Base-by-base conservation (phyloP, 92 coral and sea anemone species). In the Porites lobata region DNA sequence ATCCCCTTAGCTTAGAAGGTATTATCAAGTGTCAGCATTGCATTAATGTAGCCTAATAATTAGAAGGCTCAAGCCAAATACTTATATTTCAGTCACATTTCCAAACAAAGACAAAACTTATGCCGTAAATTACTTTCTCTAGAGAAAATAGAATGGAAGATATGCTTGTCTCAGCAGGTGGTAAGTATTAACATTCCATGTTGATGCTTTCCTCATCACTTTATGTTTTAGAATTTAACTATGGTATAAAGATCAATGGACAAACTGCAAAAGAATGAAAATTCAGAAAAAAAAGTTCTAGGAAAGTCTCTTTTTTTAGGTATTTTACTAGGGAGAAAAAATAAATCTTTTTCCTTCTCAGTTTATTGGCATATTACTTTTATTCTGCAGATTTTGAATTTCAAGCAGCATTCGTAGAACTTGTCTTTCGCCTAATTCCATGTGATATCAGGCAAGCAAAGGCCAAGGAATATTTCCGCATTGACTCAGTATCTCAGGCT, bases 331-430 rank as follows among this genome's bases (percentile, higher is more conserved):
- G 61, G 61, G 11, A 56, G 61, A 10, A 3, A 14, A 56, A 14
- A 9, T 56, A 2, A 9, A 13, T 62, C 2, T 62, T 62, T 7
- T 15, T 62, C 76, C 9, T 18, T 29, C 50, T 38, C n/a, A 67
- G 12, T 43, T n/a, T 38, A 38, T 38, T 38, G 47, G 47, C 47
- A 26, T 19, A 10, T 51, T 9, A 7, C 4, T 2, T 21, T 61
- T 69, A 26, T n/a, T 53, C 29, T 81, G 3, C 10, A 92, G 95
- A 92, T 65, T 85, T 85, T 85, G 95, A 92, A 57, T 92, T 92
- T 38, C 95, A 92, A 76, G 95, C 95, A 47, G 82, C 75, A 72
- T 53, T 92, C 70, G 90, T 92, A 0, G 95, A 92, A n/a, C 72
- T 92, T 77, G 82, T 85, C 15, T 80, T 92, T 62, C 92, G 92